Base-by-base conservation (phyloP, 1,140 invertebrate genomes). In the Leptoteleia sp. region DNA sequence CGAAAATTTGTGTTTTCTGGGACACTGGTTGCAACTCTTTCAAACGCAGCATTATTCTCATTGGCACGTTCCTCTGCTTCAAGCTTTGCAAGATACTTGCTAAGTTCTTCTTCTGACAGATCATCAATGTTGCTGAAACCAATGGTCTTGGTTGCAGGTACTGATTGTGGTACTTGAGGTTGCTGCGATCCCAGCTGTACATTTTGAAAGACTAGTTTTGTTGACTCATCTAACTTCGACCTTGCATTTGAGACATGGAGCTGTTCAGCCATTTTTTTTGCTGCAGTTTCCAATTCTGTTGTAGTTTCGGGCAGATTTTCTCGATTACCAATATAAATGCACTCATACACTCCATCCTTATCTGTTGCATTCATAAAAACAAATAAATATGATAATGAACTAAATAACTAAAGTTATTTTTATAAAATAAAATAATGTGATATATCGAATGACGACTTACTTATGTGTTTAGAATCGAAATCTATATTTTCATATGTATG, bases 101-200 rank as follows among this genome's bases (percentile, higher is more conserved):
- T 90, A n/a, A 93, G 79, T 76, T 92, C 91, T 35, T 88, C 88
- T 52, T 93, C 92, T 29, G 90, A 90, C 33, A 93, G 80, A 67
- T 91, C 87, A 7, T 89, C 81, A 22, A 89, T 87, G 33, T 84
- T 81, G 57, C 84, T 82, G 79, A 91, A 91, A 37, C 81, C 78
- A 67, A 84, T 38, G 1, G 76, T 45, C 35, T 80, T 79, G 12
- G 76, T 54, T 79, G 80, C 82, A 4, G 54, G 11, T 12, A 82
- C 59, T 13, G 73, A 22, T 45, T 29, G 22, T 7, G 15, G 13
- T n/a, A 15, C 13, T 42, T 55, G 65, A 19, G 61, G 11, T 57
- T 61, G 54, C 6, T 79, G 40, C 7, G 71, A 42, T 65, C 81
- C 78, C 9, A 83, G 19, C 29, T 83, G 81, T 12, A 84, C 68